Conservation (phyloP, 2,113 vertebrate genomes). For the Psittacus erithacus region DNA sequence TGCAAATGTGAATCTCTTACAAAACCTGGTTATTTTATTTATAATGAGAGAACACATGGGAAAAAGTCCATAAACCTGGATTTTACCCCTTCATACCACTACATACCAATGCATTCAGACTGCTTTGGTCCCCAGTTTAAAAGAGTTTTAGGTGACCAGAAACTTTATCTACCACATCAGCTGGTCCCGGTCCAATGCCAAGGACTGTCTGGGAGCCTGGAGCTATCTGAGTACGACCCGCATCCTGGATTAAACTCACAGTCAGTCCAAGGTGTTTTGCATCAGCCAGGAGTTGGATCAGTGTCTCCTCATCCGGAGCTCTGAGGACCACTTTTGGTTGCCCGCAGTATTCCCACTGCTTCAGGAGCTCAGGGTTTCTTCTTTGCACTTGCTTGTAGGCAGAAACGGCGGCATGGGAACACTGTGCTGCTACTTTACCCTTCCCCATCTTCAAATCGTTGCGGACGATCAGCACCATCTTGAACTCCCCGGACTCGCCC, state of each 20-base stretch:
- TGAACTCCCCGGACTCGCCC: slow-evolving; percentile 91
- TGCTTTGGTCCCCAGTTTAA: slow-evolving; percentile 49
- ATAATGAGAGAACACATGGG: background rate
- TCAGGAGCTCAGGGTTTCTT: slow-evolving; percentile 87
- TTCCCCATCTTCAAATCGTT: slow-evolving; percentile 97
- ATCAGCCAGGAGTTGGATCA: slow-evolving; percentile 82
- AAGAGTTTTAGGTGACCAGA: slow-evolving; percentile 93
- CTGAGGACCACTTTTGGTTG: slow-evolving; percentile 96
- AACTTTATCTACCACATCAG: slow-evolving; percentile 87
- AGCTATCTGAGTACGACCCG: slow-evolving; percentile 93
- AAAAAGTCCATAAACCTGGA: background rate
- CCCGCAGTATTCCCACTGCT: slow-evolving; percentile 93
- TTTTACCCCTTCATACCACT: background rate
- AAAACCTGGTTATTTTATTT: slow-evolving; percentile 26
- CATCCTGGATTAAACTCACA: slow-evolving; percentile 94
- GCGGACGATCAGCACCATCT: slow-evolving; percentile 92
- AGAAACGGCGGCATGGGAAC: slow-evolving; percentile 91
- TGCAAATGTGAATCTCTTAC: background rate
- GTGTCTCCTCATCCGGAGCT: slow-evolving; percentile 85
- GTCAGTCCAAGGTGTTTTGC: slow-evolving; percentile 86
- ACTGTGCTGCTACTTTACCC: slow-evolving; percentile 95
- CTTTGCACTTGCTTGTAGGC: slow-evolving; percentile 89
- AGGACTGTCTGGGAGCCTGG: slow-evolving; percentile 93
- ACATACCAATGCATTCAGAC: rapidly evolving
- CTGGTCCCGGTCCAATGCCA: slow-evolving; percentile 89